Base-by-base conservation (phyloP, 2,888 invertebrate genomes). In the Drosophila eohydei region DNA sequence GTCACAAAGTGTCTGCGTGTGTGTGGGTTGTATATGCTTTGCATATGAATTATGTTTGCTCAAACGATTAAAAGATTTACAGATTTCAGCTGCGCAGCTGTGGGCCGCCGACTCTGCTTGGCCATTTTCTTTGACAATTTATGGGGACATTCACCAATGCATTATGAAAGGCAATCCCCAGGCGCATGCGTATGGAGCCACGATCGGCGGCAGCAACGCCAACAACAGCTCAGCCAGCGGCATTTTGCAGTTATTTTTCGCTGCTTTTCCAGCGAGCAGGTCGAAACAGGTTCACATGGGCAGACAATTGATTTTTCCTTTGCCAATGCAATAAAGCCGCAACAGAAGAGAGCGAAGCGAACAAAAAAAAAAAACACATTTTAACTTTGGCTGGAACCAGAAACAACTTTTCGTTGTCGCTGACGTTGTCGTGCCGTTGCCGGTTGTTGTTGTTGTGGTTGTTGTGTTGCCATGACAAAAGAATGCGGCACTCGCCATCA, bases 401-500 rank as follows among this genome's bases (percentile, higher is more conserved):
- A 74, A 84, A 87, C 87, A 65, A 74, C 87, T 84, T 83, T 86
- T 80, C 59, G 63, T 11, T 64, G 77, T 74, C 76, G 78, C 84
- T 83, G 83, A 77, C 61, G 62, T 12, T 64, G 77, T 74, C 76
- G 79, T 87, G 85, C 84, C 52, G 71, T 79, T 84, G 84, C 87
- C 81, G 79, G 84, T 84, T 80, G 81, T 81, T 78, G 51, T 21
- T 54, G 56, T 51, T 60, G 62, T 54, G 51, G 51, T n/a, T 57
- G 51, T n/a, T 60, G 90, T 88, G 90, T 88, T 90, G 80, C 90
- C 88, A 88, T 90, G 88, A 82, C 89, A 83, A 90, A 89, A 88
- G 90, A 90, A 90, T 90, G 90, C 89, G 90, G 90, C 90, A 90
- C 74, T 81, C 81, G 86, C 81, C 86, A 82, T 81, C 83, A 75